Evolutionary conservation across 2,797 vertebrate genomes (phyloP), one percentile per base, ranked within the genome.

Genomic region (Muscicapa striata): DNA sequence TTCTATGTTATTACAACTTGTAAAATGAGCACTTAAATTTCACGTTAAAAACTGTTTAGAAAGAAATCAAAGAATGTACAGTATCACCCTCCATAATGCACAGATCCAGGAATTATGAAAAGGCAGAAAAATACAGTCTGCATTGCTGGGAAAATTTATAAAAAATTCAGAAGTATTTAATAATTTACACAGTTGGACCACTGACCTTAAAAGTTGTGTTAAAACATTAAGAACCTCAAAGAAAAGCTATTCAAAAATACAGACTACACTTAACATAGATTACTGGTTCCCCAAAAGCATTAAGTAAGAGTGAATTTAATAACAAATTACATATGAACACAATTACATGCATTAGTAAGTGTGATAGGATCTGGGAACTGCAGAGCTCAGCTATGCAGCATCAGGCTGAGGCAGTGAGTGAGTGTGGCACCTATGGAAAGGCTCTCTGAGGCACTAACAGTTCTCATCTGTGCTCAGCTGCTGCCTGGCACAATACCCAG

Each of bases 141-240:
- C 77, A 61, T 68, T 9, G 2, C 89, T 93, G 30, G 74, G 43
- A 62, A 94, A 94, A 86, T 52, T 84, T 88, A 97, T 96, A 36
- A 97, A 97, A 96, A 95, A 97, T 96, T 96, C 92, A 97, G 72
- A 90, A 78, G 58, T 81, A 78, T 90, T 97, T 94, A 96, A 97
- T 97, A 95, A 96, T 96, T 96, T 91, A 96, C 8, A 12, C 70
- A 54, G 81, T 92, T 0, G 2, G 95, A 97, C 95, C 87, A 91
- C 93, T 97, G 96, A 96, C 97, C 97, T 96, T 97, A 97, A 94
- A 95, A 95, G 78, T 97, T 93, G 63, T 92, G 89, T 96, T 97
- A 95, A 97, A 97, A 96, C 97, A 96, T 96, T 96, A 97, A 95
- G 96, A 94, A 85, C 70, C 70, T 94, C 29, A 68, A 84, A 90